Percentiles rank a stretch among this genome's conserved stretches.
phyloP scores from a whole-genome alignment of 2,797 vertebrate genomes.

The Furcifer pardalis region DNA sequence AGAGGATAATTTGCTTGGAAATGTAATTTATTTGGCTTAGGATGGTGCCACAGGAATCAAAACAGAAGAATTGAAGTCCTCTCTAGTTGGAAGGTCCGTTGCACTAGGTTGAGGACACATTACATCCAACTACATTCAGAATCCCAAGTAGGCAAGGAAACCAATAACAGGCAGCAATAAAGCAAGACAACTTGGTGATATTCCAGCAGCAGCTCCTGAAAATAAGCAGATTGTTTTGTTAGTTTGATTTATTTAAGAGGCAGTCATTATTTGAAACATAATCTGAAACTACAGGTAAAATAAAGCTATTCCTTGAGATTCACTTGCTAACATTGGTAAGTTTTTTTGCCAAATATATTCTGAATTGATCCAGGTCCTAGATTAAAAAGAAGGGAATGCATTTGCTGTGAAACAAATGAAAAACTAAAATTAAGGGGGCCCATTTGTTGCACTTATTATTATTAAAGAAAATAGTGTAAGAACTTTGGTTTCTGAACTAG shows the following conservation, averaged over 20 bases:
- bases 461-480: background rate
- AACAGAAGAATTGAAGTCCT: slow-evolving; percentile 82
- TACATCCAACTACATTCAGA: slow-evolving; percentile 91
- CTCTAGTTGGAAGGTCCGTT: slow-evolving; percentile 80
- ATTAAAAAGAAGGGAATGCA: background rate
- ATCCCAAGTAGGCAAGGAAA: slow-evolving; percentile 82
- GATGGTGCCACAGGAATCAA: slow-evolving; percentile 77
- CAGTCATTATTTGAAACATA: background rate
- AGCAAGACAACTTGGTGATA: slow-evolving; percentile 74
- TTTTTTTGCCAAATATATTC: background rate
- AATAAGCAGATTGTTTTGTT: slow-evolving; percentile 42
- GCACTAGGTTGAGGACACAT: slow-evolving; percentile 75
- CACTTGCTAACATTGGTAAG: background rate
- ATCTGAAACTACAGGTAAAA: background rate
- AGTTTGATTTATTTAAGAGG: background rate
- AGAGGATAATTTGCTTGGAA: slow-evolving; percentile 74
- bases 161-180: slow-evolving; percentile 80
- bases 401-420: background rate
- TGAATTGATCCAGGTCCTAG: background rate
- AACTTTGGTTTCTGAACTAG: background rate
- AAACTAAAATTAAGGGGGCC: background rate
- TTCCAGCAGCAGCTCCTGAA: slow-evolving; percentile 78
- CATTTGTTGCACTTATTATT: background rate
- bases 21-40: slow-evolving; percentile 78
- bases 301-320: slow-evolving; percentile 7